Percentiles rank a stretch among this genome's conserved stretches.
Conservation (phyloP, 1,140 invertebrate species). For the Pseudomyrmex flavicornis region DNA sequence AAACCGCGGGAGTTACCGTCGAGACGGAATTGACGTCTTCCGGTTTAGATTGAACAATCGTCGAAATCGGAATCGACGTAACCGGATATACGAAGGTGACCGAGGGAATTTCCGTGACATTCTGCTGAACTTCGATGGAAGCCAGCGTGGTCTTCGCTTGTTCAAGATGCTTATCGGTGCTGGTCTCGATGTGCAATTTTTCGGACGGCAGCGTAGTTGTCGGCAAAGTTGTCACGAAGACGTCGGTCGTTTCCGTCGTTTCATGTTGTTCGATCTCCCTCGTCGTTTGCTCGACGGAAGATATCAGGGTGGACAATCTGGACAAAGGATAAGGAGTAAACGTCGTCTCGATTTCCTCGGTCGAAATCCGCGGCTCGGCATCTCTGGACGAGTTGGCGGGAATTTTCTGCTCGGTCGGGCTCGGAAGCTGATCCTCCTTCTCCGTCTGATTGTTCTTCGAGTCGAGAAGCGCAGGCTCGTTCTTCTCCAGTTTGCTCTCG, state of each 20-base stretch:
- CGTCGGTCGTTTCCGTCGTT: background rate
- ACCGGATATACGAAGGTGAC: background rate
- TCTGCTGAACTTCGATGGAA: background rate
- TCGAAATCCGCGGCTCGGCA: background rate
- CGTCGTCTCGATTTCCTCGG: background rate
- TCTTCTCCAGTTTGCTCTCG: constrained; percentile 52
- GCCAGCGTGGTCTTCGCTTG: background rate
- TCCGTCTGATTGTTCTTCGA: background rate
- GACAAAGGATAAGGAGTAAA: constrained; percentile 67
- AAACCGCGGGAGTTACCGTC: background rate
- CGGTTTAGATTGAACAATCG: background rate
- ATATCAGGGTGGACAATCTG: constrained; percentile 32
- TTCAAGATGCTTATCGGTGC: background rate
- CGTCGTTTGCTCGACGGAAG: background rate
- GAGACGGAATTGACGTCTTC: constrained; percentile 15
- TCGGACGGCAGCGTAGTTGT: constrained; percentile 1
- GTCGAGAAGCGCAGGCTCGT: background rate
- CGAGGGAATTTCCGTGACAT: background rate
- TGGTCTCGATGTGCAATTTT: background rate
- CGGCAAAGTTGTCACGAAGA: background rate
- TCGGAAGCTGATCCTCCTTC: constrained; percentile 49
- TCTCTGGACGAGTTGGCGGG: constrained; percentile 40
- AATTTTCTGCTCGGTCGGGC: constrained; percentile 53
- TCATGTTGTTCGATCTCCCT: background rate
- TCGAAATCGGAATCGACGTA: background rate